These are phyloP conservation scores for Adoxophyes honmai DNA, from an alignment of 1,140 invertebrate species.

Conservation along the genomic window DNA sequence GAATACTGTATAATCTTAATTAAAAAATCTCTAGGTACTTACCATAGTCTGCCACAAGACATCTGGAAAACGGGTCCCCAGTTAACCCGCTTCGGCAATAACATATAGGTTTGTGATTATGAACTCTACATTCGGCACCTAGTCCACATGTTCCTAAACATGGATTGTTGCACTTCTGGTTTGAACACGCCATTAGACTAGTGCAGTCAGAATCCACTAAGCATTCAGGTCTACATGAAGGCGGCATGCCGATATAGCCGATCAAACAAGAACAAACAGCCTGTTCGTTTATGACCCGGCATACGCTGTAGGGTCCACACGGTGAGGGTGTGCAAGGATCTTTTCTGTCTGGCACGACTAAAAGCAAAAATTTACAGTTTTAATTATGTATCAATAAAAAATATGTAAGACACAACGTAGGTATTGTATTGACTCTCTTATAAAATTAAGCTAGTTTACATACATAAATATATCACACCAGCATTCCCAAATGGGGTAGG, in stretches of 20 bases:
- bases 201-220: slow-evolving; percentile 87
- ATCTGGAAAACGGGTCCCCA: slow-evolving; percentile 80
- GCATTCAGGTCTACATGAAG: slow-evolving; percentile 86
- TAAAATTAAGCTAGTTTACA: no score
- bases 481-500: no score
- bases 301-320: slow-evolving; percentile 84
- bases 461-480: no score
- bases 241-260: slow-evolving; percentile 84
- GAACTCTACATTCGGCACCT: slow-evolving; percentile 78
- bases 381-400: no score
- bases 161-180: slow-evolving; percentile 88
- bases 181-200: slow-evolving; percentile 87
- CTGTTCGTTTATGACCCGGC: slow-evolving; percentile 80
- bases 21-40: slow-evolving; percentile 29
- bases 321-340: slow-evolving; percentile 79
- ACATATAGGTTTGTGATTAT: slow-evolving; percentile 83
- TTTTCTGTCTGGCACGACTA: slow-evolving; percentile 51
- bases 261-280: slow-evolving; percentile 84
- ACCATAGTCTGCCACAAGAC: slow-evolving; percentile 39
- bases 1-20: no score
- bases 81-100: slow-evolving; percentile 78
- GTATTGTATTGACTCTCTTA: no score
- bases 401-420: no score
- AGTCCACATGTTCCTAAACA: slow-evolving; percentile 85
- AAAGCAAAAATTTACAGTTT: slow-evolving; percentile 38